Base-by-base conservation (phyloP, 2,888 invertebrate genomes). In the Chrysina gloriosa region DNA sequence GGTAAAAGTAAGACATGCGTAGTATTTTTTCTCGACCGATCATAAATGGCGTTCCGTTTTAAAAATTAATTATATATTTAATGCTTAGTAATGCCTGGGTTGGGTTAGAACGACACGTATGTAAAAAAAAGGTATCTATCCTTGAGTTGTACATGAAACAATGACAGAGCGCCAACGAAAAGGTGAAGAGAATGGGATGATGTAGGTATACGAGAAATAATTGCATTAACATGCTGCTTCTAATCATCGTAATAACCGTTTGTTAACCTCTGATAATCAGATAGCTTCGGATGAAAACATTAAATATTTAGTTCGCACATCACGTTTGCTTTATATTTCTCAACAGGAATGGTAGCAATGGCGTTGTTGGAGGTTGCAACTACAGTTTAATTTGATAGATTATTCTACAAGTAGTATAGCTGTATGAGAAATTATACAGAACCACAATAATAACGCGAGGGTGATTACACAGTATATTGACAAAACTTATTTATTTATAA, bases 51-150 rank as follows among this genome's bases (percentile, higher is more conserved):
- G 48, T 67, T 63, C 67, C 63, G 50, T 63, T 63, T 63, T 63
- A 67, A 67, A 67, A 67, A 67, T 31, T 67, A 67, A 67, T 67
- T 52, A 52, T 58, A 58, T 67, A 63, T 63, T 52, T 63, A 63
- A 67, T 63, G 67, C 67, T 63, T 67, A 63, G 63, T 67, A 67
- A 67, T 63, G 63, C 14, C 67, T 67, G 67, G 67, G 67, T 63
- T 67, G 67, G 67, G 67, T 67, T 58, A 56, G 54, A 65, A 56
- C 27, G 50, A 50, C 42, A 16, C 63, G 27, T 29, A 45, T 42
- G 21, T 39, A 52, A 25, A 63, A 63, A 39, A 39, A 50, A 4
- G 9, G 25, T 16, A 6, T 56, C 34, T 66, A 63, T 67, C 67
- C 67, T 67, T 67, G 67, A 67, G 61, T 67, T 7, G 16, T 52